Conservation (phyloP, 1,140 invertebrate genomes). For the Camponotus vicinus region DNA sequence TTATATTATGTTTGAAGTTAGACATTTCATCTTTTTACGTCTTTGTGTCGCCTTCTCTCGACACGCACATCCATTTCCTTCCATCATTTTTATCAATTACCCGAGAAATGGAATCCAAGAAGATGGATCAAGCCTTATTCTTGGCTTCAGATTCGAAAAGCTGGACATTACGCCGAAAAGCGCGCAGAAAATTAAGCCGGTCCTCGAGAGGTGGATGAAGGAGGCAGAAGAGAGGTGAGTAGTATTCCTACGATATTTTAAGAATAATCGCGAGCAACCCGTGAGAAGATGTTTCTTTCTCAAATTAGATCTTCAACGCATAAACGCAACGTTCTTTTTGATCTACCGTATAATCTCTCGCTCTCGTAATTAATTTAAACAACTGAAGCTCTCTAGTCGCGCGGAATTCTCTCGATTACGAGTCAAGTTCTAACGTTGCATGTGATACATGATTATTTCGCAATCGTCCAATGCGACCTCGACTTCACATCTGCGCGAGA, state of each 20-base stretch:
- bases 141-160: constrained; percentile 97
- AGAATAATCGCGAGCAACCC: background rate
- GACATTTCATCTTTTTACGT: constrained; percentile 49
- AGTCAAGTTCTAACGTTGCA: constrained; percentile 27
- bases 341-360: background rate
- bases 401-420: constrained; percentile 1
- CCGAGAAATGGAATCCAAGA: background rate
- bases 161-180: constrained; percentile 99
- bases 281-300: background rate
- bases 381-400: background rate
- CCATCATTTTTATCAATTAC: constrained; percentile 11
- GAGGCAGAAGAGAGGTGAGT: constrained; percentile 98
- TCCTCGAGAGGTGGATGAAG: constrained; percentile 99
- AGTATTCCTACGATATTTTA: constrained; percentile 15
- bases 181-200: constrained; percentile 99
- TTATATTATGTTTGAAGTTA: background rate
- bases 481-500: constrained; percentile 63
- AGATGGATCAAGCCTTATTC: constrained; percentile 66
- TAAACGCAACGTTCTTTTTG: background rate
- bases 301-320: background rate
- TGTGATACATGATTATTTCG: constrained; percentile 69
- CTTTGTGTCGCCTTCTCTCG: constrained; percentile 47
- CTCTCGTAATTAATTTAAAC: constrained; percentile 29
- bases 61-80: background rate
- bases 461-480: constrained; percentile 76